Conservation (phyloP, 2,113 vertebrate genomes). For the Aptenodytes patagonicus region DNA sequence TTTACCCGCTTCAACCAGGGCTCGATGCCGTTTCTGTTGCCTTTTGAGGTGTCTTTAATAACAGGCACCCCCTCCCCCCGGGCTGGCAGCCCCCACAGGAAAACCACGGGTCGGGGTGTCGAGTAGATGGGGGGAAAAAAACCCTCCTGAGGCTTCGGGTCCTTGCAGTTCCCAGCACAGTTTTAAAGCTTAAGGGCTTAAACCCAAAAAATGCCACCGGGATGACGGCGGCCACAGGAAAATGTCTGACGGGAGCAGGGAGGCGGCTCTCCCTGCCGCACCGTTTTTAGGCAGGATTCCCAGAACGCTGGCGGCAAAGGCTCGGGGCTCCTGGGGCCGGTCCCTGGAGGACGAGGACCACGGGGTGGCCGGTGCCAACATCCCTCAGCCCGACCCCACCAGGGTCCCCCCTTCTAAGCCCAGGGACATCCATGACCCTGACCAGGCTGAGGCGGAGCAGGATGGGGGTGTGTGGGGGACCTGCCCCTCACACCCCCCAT, state of each 20-base stretch:
- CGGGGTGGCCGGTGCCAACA: fast-evolving
- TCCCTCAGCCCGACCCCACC: neutral
- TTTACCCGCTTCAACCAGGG: neutral
- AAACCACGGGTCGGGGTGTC: fast-evolving
- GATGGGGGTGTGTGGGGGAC: neutral
- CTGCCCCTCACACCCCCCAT: fast-evolving
- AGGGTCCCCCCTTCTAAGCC: neutral
- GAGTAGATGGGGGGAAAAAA: neutral
- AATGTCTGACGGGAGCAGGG: fast-evolving
- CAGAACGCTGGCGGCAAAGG: fast-evolving
- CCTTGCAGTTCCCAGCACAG: neutral
- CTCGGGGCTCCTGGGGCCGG: neutral
- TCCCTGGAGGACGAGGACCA: neutral
- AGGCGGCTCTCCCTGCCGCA: fast-evolving
- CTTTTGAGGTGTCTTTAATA: neutral
- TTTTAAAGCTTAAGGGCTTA: neutral
- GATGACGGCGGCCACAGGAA: neutral
- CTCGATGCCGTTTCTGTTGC: fast-evolving
- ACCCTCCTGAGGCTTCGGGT: neutral
- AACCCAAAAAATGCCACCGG: neutral
- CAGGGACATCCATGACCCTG: neutral
- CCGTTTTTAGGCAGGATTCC: neutral
- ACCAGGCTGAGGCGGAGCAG: fast-evolving
- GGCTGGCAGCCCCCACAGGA: neutral
- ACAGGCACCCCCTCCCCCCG: fast-evolving